Evolutionary conservation across 2,113 vertebrate genomes (phyloP).

Genomic region (Marmota flaviventris): DNA sequence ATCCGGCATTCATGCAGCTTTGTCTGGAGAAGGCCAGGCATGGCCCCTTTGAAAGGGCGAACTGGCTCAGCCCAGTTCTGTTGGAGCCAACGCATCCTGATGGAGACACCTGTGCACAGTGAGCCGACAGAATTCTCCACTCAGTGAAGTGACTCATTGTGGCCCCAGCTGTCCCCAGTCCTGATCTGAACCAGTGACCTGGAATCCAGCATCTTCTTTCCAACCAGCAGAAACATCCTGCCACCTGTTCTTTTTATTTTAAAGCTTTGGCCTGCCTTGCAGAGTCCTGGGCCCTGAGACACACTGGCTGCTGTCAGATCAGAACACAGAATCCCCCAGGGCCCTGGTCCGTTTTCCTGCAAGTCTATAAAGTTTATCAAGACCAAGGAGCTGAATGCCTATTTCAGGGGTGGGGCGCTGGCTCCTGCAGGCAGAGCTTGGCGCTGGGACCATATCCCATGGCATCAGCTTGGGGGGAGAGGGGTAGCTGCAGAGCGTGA

Average conservation of each 20-base stretch:
- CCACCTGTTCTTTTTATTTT: slow-evolving; percentile 42
- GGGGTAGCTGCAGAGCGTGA: background rate
- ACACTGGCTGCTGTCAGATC: background rate
- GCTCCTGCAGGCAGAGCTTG: too few species aligned
- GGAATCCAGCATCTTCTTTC: background rate
- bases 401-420: background rate
- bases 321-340: rapidly evolving
- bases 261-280: background rate
- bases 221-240: slow-evolving; percentile 18
- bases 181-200: slow-evolving; percentile 36
- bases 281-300: background rate
- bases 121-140: background rate
- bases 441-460: too few species aligned
- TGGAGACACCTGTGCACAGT: background rate
- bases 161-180: slow-evolving; percentile 26
- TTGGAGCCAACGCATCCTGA: background rate
- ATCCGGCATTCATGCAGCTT: background rate
- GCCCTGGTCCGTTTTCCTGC: background rate
- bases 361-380: background rate
- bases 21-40: rapidly evolving
- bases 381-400: rapidly evolving
- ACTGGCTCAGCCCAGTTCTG: rapidly evolving
- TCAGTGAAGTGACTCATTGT: background rate
- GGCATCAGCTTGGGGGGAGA: background rate
- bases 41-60: background rate